Base-by-base conservation (phyloP, 2,888 invertebrate species). In the Pelosia muscerda region DNA sequence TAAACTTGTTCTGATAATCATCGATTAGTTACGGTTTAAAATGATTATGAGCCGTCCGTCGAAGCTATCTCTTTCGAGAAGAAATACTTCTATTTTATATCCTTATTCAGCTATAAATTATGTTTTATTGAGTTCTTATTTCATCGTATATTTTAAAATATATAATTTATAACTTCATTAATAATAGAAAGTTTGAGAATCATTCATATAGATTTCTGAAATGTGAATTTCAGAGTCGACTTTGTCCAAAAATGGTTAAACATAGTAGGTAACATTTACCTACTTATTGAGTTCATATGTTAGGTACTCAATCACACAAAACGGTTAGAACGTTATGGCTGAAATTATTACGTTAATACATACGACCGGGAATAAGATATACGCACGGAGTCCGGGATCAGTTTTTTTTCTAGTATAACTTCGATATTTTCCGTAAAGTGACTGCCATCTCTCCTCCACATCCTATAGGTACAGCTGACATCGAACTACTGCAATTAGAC, bases 1-100 rank as follows among this genome's bases (percentile, higher is more conserved):
- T 56, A 60, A 66, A 60, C 63, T 59, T 64, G 68, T 68, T 68
- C 63, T 60, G 53, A 60, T 68, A 66, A 61, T 55, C 42, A 61
- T 60, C 42, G 42, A 60, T 55, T 66, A 23, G 54, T 55, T 54
- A 64, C 55, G 25, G 28, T 60, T 22, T 53, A 49, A 60, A 60
- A 56, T 61, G 26, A 26, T 69, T 68, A 72, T 25, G 66, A 59
- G 57, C n/a, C n/a, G n/a, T n/a, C n/a, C 54, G 53, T 59, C 25
- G 25, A 38, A 59, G 38, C 38, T 25, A 23, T 38, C 38, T 59
- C 19, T 59, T 25, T 25, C 25, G 59, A 25, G 38, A 25, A 59
- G 2, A 38, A 59, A 0, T 59, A 3, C 23, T 23, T 38, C 34
- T 13, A 59, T 59, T 34, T 38, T 38, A 65, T 42, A 66, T 71